Conservation (phyloP, 2,888 invertebrate species). For the Stegophylla sp. region DNA sequence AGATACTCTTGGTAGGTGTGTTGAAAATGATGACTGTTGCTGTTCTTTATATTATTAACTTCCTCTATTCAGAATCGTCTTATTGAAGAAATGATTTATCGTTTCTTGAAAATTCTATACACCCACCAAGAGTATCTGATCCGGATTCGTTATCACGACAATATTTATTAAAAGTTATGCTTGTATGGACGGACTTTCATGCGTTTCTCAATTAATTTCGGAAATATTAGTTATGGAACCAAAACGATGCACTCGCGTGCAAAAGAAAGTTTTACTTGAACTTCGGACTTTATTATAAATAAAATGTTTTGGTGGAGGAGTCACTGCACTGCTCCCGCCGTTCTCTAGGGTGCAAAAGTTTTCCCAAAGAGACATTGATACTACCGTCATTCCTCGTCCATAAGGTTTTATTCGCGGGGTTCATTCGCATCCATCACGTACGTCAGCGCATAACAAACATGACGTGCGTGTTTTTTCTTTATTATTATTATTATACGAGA, state of each 20-base stretch:
- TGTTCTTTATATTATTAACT: too few relatives aligned
- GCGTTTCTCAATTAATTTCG: neutral
- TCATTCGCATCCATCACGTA: slow-evolving; percentile 54
- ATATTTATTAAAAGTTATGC: neutral
- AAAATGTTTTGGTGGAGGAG: slow-evolving; percentile 38
- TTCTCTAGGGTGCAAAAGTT: neutral
- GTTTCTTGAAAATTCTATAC: too few relatives aligned
- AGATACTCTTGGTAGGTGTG: too few relatives aligned
- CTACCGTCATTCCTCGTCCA: neutral
- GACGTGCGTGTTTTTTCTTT: slow-evolving; percentile 29
- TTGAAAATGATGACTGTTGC: too few relatives aligned
- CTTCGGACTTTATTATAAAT: slow-evolving; percentile 19
- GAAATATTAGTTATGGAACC: slow-evolving; percentile 10
- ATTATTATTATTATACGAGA: slow-evolving; percentile 23
- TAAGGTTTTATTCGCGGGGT: slow-evolving; percentile 22
- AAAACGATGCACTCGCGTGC: neutral
- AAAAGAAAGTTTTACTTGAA: slow-evolving; percentile 32
- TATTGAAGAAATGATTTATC: too few relatives aligned
- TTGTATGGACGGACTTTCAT: too few relatives aligned
- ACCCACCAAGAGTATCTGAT: too few relatives aligned
- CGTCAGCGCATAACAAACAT: slow-evolving; percentile 27
- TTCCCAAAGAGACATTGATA: neutral
- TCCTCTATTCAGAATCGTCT: too few relatives aligned
- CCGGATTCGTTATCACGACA: too few relatives aligned
- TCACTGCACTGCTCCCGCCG: slow-evolving; percentile 2